Evolutionary conservation across 1,140 invertebrate genomes (phyloP).

Genomic region (Ylistrum balloti): DNA sequence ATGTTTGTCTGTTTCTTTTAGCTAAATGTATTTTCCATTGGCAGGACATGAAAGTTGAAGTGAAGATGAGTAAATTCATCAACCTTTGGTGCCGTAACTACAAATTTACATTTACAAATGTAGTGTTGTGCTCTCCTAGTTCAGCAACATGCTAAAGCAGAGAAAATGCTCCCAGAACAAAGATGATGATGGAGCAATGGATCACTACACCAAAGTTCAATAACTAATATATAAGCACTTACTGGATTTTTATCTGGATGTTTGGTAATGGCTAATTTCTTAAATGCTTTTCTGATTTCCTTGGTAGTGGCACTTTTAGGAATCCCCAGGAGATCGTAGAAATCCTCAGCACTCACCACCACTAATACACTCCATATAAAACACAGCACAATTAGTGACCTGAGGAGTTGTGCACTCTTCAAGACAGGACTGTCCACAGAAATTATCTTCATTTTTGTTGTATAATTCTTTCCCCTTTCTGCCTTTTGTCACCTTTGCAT

Average conservation of each 20-base stretch:
- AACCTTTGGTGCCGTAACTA: too few relatives aligned
- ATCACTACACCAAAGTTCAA: neutral
- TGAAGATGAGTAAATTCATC: too few relatives aligned
- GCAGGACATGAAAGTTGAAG: too few relatives aligned
- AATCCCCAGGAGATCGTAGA: slow-evolving; percentile 89
- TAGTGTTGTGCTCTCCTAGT: too few relatives aligned
- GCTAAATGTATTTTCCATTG: too few relatives aligned
- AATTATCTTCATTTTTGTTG: neutral
- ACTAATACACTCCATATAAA: neutral
- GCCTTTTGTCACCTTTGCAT: neutral
- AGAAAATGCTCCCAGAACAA: too few relatives aligned
- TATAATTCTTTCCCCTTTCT: neutral
- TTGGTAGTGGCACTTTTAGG: slow-evolving; percentile 87
- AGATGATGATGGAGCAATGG: too few relatives aligned
- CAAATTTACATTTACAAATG: too few relatives aligned
- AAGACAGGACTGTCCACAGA: neutral
- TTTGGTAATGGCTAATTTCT: slow-evolving; percentile 89
- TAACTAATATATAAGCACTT: slow-evolving; percentile 65
- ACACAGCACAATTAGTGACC: neutral
- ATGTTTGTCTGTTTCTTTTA: too few relatives aligned
- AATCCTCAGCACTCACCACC: slow-evolving; percentile 80
- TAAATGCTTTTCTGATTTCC: slow-evolving; percentile 92
- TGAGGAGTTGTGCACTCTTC: neutral
- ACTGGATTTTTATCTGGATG: slow-evolving; percentile 94
- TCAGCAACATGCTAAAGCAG: too few relatives aligned